These are phyloP conservation scores for Nomada ruficornis DNA, from an alignment of 2,888 invertebrate species.

Conservation along the genomic window DNA sequence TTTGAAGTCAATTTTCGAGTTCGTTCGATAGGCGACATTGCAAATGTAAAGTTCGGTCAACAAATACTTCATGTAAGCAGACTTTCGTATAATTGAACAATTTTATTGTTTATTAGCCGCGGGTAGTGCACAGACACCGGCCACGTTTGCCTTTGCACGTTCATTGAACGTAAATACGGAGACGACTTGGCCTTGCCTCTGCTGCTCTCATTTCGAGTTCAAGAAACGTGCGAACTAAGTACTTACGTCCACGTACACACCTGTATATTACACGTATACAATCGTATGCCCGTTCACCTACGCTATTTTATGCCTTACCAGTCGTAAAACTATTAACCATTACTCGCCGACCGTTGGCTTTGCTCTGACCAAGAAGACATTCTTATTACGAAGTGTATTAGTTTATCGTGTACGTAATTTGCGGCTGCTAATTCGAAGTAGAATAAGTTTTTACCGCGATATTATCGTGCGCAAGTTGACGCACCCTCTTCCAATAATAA, in stretches of 20 bases:
- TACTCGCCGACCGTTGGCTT: no score
- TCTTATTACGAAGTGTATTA: no score
- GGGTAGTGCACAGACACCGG: slow-evolving; percentile 24
- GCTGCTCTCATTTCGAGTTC: slow-evolving; percentile 27
- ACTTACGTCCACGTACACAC: not conserved
- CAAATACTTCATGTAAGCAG: not conserved
- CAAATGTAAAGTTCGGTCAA: no score
- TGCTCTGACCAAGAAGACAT: no score
- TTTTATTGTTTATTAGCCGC: slow-evolving; percentile 21
- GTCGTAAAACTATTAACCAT: no score
- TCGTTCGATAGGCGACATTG: no score
- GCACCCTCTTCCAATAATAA: no score
- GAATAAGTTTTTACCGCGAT: no score
- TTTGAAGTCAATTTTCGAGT: no score
- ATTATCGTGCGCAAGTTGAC: no score
- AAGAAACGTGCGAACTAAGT: slow-evolving; percentile 17
- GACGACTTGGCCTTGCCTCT: slow-evolving; percentile 27
- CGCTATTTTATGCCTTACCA: not conserved
- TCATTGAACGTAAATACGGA: slow-evolving; percentile 59
- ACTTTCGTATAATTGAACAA: not conserved
- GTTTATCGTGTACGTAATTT: no score
- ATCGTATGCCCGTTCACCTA: slow-evolving; percentile 7
- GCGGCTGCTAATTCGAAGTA: no score
- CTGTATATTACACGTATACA: not conserved
- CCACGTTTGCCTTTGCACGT: slow-evolving; percentile 63